Conservation (phyloP, 35 echinoderm and acorn worm genomes). For the Eucidaris tribuloides region DNA sequence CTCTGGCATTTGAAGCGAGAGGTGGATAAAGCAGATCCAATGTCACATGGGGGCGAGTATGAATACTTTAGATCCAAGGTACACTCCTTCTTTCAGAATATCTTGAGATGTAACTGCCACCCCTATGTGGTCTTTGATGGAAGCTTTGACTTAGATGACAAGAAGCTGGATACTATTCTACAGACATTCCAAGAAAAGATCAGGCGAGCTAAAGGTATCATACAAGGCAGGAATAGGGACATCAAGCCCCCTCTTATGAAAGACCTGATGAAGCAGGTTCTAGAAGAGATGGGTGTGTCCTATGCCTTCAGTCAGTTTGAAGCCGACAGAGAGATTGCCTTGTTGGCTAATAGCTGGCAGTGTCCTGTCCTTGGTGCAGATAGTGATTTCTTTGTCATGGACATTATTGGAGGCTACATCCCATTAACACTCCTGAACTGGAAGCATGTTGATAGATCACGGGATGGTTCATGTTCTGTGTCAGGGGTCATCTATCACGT, state of each 20-base stretch:
- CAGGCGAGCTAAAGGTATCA: slow-evolving; percentile 15
- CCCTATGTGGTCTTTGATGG: slow-evolving; percentile 91
- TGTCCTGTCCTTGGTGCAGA: slow-evolving; percentile 75
- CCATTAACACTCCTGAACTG: slow-evolving; percentile 63
- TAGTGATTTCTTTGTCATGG: slow-evolving; percentile 90
- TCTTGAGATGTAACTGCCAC: slow-evolving; percentile 52
- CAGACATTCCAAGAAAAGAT: slow-evolving; percentile 50
- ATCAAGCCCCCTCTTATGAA: slow-evolving; percentile 46
- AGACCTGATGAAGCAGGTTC: slow-evolving; percentile 51
- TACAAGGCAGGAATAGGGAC: slow-evolving; percentile 26
- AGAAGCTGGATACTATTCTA: slow-evolving; percentile 69
- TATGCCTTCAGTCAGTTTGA: slow-evolving; percentile 92
- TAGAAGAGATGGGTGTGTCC: slow-evolving; percentile 47
- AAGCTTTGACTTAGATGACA: slow-evolving; percentile 71
- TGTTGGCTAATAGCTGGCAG: slow-evolving; percentile 59
- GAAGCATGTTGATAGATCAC: slow-evolving; percentile 21
- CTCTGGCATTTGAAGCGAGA: slow-evolving; percentile 29
- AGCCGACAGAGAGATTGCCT: slow-evolving; percentile 83
- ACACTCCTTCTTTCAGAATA: slow-evolving; percentile 48
- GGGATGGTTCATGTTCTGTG: slow-evolving; percentile 7
- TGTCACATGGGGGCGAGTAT: slow-evolving; percentile 84
- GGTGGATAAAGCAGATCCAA: slow-evolving; percentile 22
- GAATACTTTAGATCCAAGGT: slow-evolving; percentile 41
- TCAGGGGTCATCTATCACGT: slow-evolving; percentile 48
- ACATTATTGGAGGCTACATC: slow-evolving; percentile 79